These are phyloP conservation scores for Charanyca ferruginea DNA, from an alignment of 2,888 invertebrate species.

Conservation along the genomic window DNA sequence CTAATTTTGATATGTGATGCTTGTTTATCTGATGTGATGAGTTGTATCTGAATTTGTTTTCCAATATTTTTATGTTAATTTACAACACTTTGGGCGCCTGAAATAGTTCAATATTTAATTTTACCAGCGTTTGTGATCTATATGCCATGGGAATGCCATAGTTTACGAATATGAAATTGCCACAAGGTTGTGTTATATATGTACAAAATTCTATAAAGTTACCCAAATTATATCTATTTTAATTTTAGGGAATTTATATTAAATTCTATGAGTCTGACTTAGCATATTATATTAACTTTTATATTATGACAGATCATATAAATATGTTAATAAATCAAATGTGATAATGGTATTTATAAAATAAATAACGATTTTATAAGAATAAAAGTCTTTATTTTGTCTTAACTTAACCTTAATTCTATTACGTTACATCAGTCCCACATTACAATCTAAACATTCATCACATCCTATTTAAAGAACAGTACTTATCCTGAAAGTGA, in stretches of 20 bases:
- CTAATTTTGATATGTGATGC: conserved; percentile 33
- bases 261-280: conserved; percentile 89
- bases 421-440: not conserved
- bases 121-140: conserved; percentile 57
- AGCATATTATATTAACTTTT: conserved; percentile 81
- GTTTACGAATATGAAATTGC: conserved; percentile 81
- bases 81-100: conserved; percentile 65
- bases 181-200: conserved; percentile 88
- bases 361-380: conserved; percentile 70
- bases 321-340: conserved; percentile 81
- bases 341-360: conserved; percentile 88
- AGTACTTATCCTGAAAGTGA: not conserved
- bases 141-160: conserved; percentile 83
- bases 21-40: conserved; percentile 32
- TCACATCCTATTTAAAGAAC: conserved; percentile 1
- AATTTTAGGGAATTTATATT: conserved; percentile 86
- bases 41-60: conserved; percentile 35
- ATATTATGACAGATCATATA: conserved; percentile 83
- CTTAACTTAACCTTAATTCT: conserved; percentile 18
- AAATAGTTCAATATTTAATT: conserved; percentile 68
- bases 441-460: conserved; percentile 10
- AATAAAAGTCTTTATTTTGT: conserved; percentile 44
- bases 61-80: conserved; percentile 18
- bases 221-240: conserved; percentile 84
- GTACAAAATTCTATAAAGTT: conserved; percentile 87